Conservation (phyloP, 2,797 vertebrate genomes). For the Nannoperca australis region DNA sequence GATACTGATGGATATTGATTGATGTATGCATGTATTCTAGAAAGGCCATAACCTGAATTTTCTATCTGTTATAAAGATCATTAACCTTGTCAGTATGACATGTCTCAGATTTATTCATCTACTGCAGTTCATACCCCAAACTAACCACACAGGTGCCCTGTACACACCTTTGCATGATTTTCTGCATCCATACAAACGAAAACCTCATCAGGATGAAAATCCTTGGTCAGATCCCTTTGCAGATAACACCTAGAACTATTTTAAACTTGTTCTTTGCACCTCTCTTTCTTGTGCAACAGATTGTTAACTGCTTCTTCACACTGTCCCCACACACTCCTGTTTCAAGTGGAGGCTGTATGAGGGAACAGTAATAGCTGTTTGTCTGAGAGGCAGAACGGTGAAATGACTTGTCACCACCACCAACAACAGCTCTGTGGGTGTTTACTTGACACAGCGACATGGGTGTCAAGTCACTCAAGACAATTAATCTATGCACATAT, state of each 20-base stretch:
- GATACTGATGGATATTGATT: neutral
- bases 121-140: neutral
- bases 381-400: constrained; percentile 62
- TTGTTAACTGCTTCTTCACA: constrained; percentile 78
- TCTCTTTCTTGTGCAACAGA: constrained; percentile 73
- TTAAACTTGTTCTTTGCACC: constrained; percentile 70
- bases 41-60: neutral
- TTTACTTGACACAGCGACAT: constrained; percentile 53
- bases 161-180: constrained; percentile 6
- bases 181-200: neutral
- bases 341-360: constrained; percentile 63
- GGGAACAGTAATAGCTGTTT: constrained; percentile 67
- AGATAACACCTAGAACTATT: constrained; percentile 73
- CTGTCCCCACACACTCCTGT: constrained; percentile 75
- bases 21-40: neutral
- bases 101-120: neutral
- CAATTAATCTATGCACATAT: constrained; percentile 40
- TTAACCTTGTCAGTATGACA: neutral
- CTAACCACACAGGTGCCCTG: neutral
- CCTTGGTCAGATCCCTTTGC: constrained; percentile 34
- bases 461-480: constrained; percentile 55
- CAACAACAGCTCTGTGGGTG: constrained; percentile 72
- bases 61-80: constrained; percentile 9
- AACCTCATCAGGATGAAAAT: constrained; percentile 26
- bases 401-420: constrained; percentile 51